A percentile compares a stretch with the other conserved stretches of the same genome.
These are phyloP conservation scores for Spea bombifrons DNA, from an alignment of 2,113 vertebrate species.

Conservation along the genomic window DNA sequence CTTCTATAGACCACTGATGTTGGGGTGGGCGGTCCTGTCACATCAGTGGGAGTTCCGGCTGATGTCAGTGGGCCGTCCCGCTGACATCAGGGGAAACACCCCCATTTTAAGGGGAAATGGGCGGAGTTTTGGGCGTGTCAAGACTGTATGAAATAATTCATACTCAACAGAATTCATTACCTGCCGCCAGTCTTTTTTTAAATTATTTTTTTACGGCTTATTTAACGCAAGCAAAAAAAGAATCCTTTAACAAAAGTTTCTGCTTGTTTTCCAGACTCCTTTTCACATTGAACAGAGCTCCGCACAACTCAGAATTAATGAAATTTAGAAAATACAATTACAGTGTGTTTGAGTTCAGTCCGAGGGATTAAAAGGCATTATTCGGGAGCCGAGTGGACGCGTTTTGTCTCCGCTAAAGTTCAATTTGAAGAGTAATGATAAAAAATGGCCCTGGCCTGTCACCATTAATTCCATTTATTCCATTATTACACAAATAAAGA, in stretches of 20 bases:
- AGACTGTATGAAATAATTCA: no score
- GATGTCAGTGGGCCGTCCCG: no score
- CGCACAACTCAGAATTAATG: constrained; percentile 54
- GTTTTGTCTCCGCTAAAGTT: constrained; percentile 50
- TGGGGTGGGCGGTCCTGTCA: no score
- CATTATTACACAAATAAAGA: constrained; percentile 13
- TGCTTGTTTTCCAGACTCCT: background rate
- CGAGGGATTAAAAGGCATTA: constrained; percentile 60
- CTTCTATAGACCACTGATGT: no score
- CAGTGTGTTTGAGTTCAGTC: constrained; percentile 55
- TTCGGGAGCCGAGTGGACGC: constrained; percentile 45
- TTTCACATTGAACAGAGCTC: constrained; percentile 40
- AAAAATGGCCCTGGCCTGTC: constrained; percentile 60
- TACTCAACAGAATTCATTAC: no score
- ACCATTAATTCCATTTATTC: constrained; percentile 61
- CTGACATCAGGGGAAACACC: no score
- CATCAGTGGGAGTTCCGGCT: no score
- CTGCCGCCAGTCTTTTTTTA: no score
- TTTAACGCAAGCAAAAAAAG: constrained; percentile 28
- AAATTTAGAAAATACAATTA: constrained; percentile 57
- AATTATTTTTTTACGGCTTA: background rate
- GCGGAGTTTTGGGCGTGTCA: no score
- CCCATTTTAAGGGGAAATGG: no score
- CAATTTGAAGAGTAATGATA: constrained; percentile 57
- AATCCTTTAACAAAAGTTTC: background rate